These are phyloP conservation scores for Enteromius radiatus DNA, from an alignment of 2,797 vertebrate species.

Conservation along the genomic window DNA sequence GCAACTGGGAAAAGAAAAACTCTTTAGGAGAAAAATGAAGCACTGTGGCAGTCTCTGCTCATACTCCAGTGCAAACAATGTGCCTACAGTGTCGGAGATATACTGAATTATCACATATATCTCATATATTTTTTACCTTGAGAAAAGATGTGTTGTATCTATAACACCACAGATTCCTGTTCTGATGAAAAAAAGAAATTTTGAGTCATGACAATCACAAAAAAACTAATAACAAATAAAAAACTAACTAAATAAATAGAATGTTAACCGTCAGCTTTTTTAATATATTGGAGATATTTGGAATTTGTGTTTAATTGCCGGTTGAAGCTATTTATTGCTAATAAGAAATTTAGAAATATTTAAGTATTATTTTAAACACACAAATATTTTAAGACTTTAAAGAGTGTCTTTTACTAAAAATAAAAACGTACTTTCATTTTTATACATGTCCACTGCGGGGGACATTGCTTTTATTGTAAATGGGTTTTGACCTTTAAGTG, in stretches of 20 bases:
- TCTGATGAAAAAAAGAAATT: not conserved
- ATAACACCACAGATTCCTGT: not conserved
- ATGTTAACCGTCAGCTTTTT: not conserved
- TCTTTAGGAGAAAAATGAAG: conserved; percentile 29
- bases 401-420: not conserved
- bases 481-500: not conserved
- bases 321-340: not conserved
- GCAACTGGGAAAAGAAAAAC: conserved; percentile 30
- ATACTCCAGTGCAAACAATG: not conserved
- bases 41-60: not conserved
- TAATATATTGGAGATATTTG: not conserved
- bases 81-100: not conserved
- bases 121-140: not conserved
- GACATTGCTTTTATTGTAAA: not conserved
- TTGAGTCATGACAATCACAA: not conserved
- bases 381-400: no score
- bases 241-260: not conserved
- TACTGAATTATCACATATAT: not conserved
- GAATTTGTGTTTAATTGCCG: not conserved
- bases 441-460: not conserved
- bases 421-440: not conserved
- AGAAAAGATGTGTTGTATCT: not conserved
- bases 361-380: no score
- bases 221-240: not conserved
- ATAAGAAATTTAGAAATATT: not conserved